A percentile compares a stretch with the other conserved stretches of the same genome.
Conservation (phyloP, 92 coral and sea anemone genomes). For the Virgularia gustaviana region DNA sequence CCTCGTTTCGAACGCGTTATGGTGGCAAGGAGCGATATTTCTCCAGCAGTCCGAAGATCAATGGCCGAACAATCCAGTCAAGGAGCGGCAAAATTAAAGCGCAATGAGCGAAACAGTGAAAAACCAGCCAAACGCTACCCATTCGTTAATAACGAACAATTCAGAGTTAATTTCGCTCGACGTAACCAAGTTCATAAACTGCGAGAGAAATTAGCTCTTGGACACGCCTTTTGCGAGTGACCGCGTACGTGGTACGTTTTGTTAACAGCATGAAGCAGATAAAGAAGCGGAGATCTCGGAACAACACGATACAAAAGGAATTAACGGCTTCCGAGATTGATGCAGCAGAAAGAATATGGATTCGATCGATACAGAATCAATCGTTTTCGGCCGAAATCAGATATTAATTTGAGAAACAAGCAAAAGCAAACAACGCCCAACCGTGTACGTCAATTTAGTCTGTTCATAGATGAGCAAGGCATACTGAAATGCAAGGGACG, state of each 20-base stretch:
- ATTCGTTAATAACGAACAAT: conserved; percentile 12
- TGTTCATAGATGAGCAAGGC: conserved; percentile 41
- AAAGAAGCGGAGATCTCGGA: not conserved
- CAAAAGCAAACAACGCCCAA: conserved; percentile 12
- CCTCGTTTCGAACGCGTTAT: not conserved
- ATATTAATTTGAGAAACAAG: conserved; percentile 35
- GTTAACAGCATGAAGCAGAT: conserved; percentile 19
- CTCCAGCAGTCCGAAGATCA: conserved; percentile 34
- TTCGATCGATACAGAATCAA: conserved; percentile 49
- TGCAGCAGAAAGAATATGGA: conserved; percentile 59
- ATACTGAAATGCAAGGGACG: conserved; percentile 48
- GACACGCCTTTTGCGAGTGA: conserved; percentile 17
- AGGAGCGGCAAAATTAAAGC: conserved; percentile 5
- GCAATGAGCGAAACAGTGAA: conserved; percentile 26
- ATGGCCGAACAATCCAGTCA: conserved; percentile 54
- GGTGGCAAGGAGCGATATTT: conserved; percentile 55
- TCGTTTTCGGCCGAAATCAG: conserved; percentile 48
- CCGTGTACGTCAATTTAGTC: conserved; percentile 45
- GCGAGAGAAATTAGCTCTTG: conserved; percentile 22
- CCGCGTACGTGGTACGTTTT: conserved; percentile 37
- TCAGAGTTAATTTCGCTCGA: conserved; percentile 9
- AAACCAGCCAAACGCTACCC: conserved; percentile 8
- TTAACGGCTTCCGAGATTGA: conserved; percentile 43
- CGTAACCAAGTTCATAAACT: conserved; percentile 38
- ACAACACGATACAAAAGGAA: conserved; percentile 4